Base-by-base conservation (phyloP, 1,140 invertebrate genomes). In the Lepidurus apus region DNA sequence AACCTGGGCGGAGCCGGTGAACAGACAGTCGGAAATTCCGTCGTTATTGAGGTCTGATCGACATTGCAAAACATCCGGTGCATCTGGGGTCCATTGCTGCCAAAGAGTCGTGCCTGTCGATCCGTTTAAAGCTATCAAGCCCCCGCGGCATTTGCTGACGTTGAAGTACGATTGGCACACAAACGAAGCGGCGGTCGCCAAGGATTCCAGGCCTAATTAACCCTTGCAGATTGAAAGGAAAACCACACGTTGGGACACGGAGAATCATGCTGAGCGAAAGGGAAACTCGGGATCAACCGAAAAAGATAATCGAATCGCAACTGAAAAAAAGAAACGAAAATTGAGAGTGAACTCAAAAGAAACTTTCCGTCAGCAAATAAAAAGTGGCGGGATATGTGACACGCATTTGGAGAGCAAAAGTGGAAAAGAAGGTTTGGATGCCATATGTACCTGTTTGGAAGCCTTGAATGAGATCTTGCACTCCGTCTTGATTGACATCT, bases 401-500 rank as follows among this genome's bases (percentile, higher is more conserved):
- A 17, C 4, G 6, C 17, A 65, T 65, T 65, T 17, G 17, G 13
- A 65, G 53, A 44, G 34, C 17, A 75, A 79, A 77, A 13, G 17
- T 42, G 11, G 1, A 77, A 9, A 77, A 26, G 9, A 43, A 42
- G 44, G 42, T 9, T 11, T 42, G 17, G 17, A 42, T 10, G 43
- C 13, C 24, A 34, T 34, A 34, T 47, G 75, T 43, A 78, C 77
- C 77, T 78, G 77, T 42, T 43, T 47, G 43, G 34, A 74, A 79
- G 24, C 42, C 78, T 47, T 75, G 42, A 74, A 79, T 79, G 26
- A 79, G 26, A 42, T 79, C 78, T 21, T 79, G 73, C 43, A 79
- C 73, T 11, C 42, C 34, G 42, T 79, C 78, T 21, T 75, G 44
- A 45, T 79, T 75, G 17, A 79, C 53, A 47, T 79, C 78, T 21